A percentile compares a stretch with the other conserved stretches of the same genome.
Evolutionary conservation across 2,797 vertebrate species (phyloP).

Genomic region (Protosalanx chinensis): DNA sequence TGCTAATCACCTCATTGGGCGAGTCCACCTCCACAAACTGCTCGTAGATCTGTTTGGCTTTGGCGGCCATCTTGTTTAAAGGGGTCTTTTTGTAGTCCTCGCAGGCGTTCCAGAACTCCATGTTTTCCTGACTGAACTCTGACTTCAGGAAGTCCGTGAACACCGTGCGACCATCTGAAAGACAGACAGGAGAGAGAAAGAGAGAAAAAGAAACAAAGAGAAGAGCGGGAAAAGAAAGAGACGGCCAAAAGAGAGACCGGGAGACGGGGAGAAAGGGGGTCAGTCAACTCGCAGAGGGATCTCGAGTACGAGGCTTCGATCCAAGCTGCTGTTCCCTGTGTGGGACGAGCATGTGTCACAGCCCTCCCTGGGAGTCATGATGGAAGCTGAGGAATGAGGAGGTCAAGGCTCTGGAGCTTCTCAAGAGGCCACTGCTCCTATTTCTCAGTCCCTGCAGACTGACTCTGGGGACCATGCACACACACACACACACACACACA

Average conservation of each 20-base stretch:
- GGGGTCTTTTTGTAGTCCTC: conserved; percentile 83
- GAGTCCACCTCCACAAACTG: conserved; percentile 81
- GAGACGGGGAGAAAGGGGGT: neutral
- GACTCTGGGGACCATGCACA: conserved; percentile 34
- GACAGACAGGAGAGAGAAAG: neutral
- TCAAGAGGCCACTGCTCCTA: conserved; percentile 59
- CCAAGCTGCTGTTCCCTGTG: neutral
- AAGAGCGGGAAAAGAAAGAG: neutral
- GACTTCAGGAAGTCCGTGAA: conserved; percentile 83
- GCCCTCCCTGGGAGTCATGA: conserved; percentile 19
- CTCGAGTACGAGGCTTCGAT: too few relatives aligned
- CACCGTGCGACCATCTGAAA: conserved; percentile 76
- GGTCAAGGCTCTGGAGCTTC: conserved; percentile 56
- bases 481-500: conserved; percentile 9
- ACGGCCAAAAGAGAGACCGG: neutral
- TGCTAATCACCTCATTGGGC: conserved; percentile 75
- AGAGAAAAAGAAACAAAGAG: neutral
- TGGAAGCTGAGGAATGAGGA: conserved; percentile 50
- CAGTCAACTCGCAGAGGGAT: too few relatives aligned
- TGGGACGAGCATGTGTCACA: neutral
- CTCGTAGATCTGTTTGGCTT: conserved; percentile 83
- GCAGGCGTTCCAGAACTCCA: conserved; percentile 90
- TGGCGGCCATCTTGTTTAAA: conserved; percentile 63
- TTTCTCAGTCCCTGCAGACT: conserved; percentile 31
- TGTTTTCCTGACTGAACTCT: conserved; percentile 91